These are phyloP conservation scores for Frankliniella fusca DNA, from an alignment of 2,888 invertebrate species.

Conservation along the genomic window DNA sequence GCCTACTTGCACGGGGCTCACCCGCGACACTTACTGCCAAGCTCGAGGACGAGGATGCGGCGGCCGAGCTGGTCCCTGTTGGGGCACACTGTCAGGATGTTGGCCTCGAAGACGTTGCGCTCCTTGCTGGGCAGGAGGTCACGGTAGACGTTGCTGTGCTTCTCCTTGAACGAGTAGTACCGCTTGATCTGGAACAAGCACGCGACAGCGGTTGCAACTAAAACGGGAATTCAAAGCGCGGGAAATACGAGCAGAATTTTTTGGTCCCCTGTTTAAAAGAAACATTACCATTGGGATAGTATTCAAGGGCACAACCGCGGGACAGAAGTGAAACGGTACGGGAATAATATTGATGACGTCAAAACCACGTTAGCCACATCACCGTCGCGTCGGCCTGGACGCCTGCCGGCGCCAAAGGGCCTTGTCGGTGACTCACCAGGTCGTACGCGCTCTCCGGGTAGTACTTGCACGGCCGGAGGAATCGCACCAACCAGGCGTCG, in stretches of 20 bases:
- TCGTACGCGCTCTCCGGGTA: slow-evolving; percentile 76
- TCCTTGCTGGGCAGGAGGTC: slow-evolving; percentile 61
- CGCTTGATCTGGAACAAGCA: slow-evolving; percentile 58
- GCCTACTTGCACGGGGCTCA: no score
- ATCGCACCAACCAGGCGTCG: slow-evolving; percentile 70
- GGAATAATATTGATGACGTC: not conserved
- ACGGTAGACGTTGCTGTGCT: slow-evolving; percentile 59
- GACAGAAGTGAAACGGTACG: not conserved
- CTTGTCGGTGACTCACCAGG: slow-evolving; percentile 53
- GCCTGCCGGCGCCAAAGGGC: no score
- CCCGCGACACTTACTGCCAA: slow-evolving; percentile 57
- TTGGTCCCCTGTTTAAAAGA: no score
- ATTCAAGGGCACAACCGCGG: no score
- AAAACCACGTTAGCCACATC: not conserved
- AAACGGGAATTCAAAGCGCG: not conserved
- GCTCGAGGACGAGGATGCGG: slow-evolving; percentile 64
- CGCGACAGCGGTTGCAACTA: slow-evolving; percentile 24
- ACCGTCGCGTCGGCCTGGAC: no score
- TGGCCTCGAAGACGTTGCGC: slow-evolving; percentile 59
- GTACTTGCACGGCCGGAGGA: slow-evolving; percentile 80
- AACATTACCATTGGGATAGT: no score
- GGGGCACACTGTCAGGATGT: slow-evolving; percentile 51
- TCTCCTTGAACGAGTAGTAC: slow-evolving; percentile 64
- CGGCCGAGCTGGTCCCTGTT: slow-evolving; percentile 57
- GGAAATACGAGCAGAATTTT: not conserved